phyloP scores from a whole-genome alignment of 2,888 invertebrate species.

The Pseudeuparius sepicola region DNA sequence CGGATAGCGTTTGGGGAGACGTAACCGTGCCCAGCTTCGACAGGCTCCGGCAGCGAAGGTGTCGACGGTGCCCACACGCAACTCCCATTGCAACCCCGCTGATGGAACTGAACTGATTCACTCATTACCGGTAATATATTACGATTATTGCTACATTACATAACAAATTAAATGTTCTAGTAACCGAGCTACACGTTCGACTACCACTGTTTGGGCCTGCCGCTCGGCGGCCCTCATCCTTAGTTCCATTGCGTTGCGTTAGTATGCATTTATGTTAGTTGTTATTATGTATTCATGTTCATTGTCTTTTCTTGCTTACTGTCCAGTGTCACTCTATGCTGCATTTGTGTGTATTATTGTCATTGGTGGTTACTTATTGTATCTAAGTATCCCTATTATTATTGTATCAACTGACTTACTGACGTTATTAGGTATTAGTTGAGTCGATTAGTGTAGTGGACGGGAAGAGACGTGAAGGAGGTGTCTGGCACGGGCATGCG shows the following conservation, averaged over 20 bases:
- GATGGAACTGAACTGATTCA: constrained; percentile 38
- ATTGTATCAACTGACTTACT: constrained; percentile 37
- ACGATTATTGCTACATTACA: constrained; percentile 20
- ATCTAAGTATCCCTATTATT: constrained; percentile 37
- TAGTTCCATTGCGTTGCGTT: constrained; percentile 28
- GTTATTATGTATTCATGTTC: too few relatives aligned
- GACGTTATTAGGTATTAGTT: constrained; percentile 36
- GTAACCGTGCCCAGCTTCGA: too few relatives aligned
- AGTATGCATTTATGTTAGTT: too few relatives aligned
- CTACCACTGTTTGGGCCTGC: constrained; percentile 20
- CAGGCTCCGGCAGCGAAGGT: too few relatives aligned
- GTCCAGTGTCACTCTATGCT: constrained; percentile 41
- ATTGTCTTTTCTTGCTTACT: constrained; percentile 39
- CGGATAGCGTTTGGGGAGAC: too few relatives aligned
- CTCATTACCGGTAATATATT: constrained; percentile 27
- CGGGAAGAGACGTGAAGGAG: too few relatives aligned
- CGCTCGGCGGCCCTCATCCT: too few relatives aligned
- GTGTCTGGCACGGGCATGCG: too few relatives aligned
- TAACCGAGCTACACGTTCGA: constrained; percentile 28
- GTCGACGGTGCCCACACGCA: too few relatives aligned
- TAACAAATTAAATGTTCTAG: constrained; percentile 23
- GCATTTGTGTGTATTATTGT: constrained; percentile 41
- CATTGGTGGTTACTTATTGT: constrained; percentile 38
- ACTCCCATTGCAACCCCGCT: constrained; percentile 29
- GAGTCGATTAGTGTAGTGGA: constrained; percentile 34